Conservation (phyloP, 2,797 vertebrate species). For the Setipinna tenuifilis region DNA sequence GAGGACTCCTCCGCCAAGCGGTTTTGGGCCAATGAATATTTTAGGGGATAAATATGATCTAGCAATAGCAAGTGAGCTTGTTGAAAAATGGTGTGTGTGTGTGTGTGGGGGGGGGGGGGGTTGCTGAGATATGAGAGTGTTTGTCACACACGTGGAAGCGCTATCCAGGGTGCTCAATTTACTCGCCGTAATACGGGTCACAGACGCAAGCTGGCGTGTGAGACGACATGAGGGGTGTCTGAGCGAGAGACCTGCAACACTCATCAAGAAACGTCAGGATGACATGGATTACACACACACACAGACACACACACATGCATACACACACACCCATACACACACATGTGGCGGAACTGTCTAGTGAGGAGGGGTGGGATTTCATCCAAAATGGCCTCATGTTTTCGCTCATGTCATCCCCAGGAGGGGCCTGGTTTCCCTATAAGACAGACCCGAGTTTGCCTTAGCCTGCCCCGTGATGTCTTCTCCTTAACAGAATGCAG, state of each 20-base stretch:
- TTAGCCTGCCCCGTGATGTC: background rate
- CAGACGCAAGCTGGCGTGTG: slow-evolving; percentile 37
- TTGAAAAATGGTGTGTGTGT: background rate
- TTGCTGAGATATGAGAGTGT: slow-evolving; percentile 19
- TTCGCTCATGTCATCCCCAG: slow-evolving; percentile 16
- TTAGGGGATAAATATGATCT: slow-evolving; percentile 56
- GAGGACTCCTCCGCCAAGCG: slow-evolving; percentile 45
- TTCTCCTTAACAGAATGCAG: background rate
- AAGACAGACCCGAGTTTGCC: background rate
- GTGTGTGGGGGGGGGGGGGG: background rate
- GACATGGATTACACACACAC: slow-evolving; percentile 25
- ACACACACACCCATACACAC: background rate
- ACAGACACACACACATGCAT: background rate
- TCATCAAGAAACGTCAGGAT: slow-evolving; percentile 42
- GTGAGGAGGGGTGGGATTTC: slow-evolving; percentile 28
- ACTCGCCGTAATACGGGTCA: slow-evolving; percentile 47
- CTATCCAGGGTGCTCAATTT: slow-evolving; percentile 44
- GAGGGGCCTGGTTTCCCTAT: slow-evolving; percentile 3
- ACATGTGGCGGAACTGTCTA: slow-evolving; percentile 44
- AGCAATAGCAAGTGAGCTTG: slow-evolving; percentile 44
- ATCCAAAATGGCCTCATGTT: slow-evolving; percentile 34
- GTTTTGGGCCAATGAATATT: slow-evolving; percentile 54
- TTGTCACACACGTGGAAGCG: slow-evolving; percentile 33
- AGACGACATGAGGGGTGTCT: slow-evolving; percentile 52
- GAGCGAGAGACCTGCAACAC: slow-evolving; percentile 48